Evolutionary conservation across 1,140 invertebrate species (phyloP), one percentile per base, ranked within the genome.

Genomic region (Diorhabda elongata): DNA sequence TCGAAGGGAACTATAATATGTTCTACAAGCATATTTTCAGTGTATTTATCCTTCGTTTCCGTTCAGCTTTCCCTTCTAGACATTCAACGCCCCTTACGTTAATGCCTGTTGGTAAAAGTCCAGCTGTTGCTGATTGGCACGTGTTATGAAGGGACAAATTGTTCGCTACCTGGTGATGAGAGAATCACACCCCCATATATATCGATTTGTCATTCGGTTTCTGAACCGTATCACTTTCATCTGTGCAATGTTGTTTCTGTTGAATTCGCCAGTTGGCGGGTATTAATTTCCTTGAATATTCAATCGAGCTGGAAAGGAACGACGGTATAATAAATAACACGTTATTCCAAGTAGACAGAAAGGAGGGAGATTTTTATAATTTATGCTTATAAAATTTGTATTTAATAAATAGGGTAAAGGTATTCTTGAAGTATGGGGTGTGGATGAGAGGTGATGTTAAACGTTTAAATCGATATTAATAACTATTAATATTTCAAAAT

Each of bases 141-240:
- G 61, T 62, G 61, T 47, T 62, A 44, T 44, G 44, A 44, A 26
- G 43, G 61, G 44, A 62, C 61, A 62, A 62, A 62, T 62, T 62
- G 61, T 9, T 62, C 61, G 9, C 61, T 62, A 62, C 61, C 61
- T 62, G 61, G 61, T 9, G 26, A 42, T 62, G 11, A 44, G 42
- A 11, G 8, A 44, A 62, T 62, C 61, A 62, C 61, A 62, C 61
- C 44, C 61, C 61, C 61, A 44, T 62, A 62, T 26, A 26, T 52
- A 52, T 62, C 44, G 61, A 62, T 62, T 62, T 62, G 61, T 62
- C 61, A 62, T 62, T 62, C 44, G 42, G 42, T 44, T 62, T 52
- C 47, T 52, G 4, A 52, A 52, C 6, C 47, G 47, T 52, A 52
- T 52, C 47, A 42, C 3, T 42, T 52, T 52, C 47, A 52, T 52